Percentiles rank a stretch among this genome's conserved stretches.
Conservation (phyloP, 2,113 vertebrate genomes). For the Aythya baeri region DNA sequence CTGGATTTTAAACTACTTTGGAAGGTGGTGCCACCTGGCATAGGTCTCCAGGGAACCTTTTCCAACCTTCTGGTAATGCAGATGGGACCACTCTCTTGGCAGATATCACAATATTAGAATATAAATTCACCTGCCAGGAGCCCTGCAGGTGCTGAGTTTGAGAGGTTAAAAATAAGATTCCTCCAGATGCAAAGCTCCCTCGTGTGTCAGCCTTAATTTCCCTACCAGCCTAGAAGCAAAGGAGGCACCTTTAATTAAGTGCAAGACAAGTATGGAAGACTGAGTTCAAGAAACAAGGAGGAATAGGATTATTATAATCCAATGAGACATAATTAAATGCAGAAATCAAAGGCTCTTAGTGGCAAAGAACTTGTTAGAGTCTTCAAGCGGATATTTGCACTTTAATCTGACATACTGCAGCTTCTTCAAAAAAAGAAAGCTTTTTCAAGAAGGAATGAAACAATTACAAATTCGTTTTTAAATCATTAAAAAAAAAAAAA, state of each 20-base stretch:
- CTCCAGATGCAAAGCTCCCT: not conserved
- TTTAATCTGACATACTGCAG: not conserved
- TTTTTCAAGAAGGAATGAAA: not conserved
- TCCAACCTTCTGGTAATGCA: not conserved
- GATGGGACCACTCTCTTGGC: not conserved
- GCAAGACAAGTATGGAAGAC: not conserved
- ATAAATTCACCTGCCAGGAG: not conserved
- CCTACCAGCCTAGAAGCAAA: not conserved
- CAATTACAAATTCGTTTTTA: rapidly evolving
- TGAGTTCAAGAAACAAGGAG: constrained; percentile 32
- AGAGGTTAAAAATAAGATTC: constrained; percentile 30
- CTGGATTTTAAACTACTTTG: not conserved
- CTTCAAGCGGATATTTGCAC: constrained; percentile 19
- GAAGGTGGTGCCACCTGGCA: not conserved
- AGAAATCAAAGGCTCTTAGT: constrained; percentile 54
- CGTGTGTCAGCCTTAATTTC: not conserved
- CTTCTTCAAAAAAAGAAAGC: not conserved
- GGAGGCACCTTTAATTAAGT: constrained; percentile 57
- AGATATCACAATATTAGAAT: constrained; percentile 1
- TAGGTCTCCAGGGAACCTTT: not conserved
- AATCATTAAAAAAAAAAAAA: not conserved
- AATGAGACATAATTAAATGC: constrained; percentile 56
- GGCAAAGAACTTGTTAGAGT: constrained; percentile 22
- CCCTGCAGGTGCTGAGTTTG: not conserved
- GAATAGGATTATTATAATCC: constrained; percentile 58